Percentiles rank a stretch among this genome's conserved stretches.
Conservation (phyloP, 2,797 vertebrate genomes). For the Enteromius paludinosus region DNA sequence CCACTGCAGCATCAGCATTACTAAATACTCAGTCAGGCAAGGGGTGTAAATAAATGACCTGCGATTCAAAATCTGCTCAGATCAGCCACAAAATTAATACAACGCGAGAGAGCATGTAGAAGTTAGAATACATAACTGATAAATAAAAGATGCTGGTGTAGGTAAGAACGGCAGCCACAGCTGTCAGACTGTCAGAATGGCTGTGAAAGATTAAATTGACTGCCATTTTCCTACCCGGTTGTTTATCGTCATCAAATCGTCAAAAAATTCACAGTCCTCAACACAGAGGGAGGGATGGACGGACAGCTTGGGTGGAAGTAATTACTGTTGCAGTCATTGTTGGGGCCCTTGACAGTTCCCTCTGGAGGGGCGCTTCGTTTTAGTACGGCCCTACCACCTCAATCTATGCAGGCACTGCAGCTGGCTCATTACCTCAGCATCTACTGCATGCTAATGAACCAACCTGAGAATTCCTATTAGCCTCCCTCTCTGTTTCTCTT, state of each 20-base stretch:
- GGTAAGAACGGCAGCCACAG: conserved; percentile 7
- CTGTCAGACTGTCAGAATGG: conserved; percentile 15
- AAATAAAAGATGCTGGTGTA: conserved; percentile 31
- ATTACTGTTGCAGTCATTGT: conserved; percentile 69
- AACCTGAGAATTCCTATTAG: conserved; percentile 71
- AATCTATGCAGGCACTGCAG: conserved; percentile 74
- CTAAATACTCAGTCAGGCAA: conserved; percentile 25
- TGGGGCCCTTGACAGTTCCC: conserved; percentile 74
- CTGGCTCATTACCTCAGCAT: conserved; percentile 73
- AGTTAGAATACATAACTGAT: background rate
- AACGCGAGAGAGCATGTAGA: background rate
- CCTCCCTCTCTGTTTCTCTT: conserved; percentile 58
- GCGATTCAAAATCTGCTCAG: background rate
- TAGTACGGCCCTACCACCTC: conserved; percentile 71
- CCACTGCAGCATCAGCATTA: background rate
- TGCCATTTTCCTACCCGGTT: conserved; percentile 9
- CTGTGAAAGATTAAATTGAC: conserved; percentile 18
- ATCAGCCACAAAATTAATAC: conserved; percentile 18
- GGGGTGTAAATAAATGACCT: conserved; percentile 9
- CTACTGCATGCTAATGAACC: conserved; percentile 70
- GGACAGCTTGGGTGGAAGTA: conserved; percentile 61
- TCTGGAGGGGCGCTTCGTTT: conserved; percentile 71
- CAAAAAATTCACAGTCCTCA: conserved; percentile 17
- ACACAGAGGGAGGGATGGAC: conserved; percentile 45
- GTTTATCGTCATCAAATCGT: conserved; percentile 25